Evolutionary conservation across 92 coral and sea anemone species (phyloP), one percentile per base, ranked within the genome.

Genomic region (Heteractis magnifica): DNA sequence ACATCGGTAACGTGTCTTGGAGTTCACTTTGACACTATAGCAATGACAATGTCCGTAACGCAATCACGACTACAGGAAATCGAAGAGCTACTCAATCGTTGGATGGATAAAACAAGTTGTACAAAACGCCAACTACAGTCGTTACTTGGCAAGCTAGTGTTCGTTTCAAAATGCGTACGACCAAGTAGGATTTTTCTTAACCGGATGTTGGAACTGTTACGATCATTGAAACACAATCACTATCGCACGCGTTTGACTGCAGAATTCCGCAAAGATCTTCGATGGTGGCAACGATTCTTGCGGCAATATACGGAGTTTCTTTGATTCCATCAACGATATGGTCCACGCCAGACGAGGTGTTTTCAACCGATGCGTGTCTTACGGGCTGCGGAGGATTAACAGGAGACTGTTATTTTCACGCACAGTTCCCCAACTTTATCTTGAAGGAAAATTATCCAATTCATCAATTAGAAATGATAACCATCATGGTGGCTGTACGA

Each of bases 301-400:
- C 77, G 82, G 53, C 71, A 48, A 19, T 89, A 81, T 64, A 89
- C 44, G 88, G 91, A 49, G 82, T 88, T 10, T 55, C 79, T 10
- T 23, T 84, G 78, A 84, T 84, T 19, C 41, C 9, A 41, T 53
- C 44, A 41, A 60, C 71, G 10, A 14, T 51, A 23, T 89, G 89
- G 92, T 53, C 85, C 56, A 71, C 81, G 44, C 88, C 85, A 5
- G 88, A 75, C 19, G 51, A 14, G 55, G 74, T 88, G 34, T 88
- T 88, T 50, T 48, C 88, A 11, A 88, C 91, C 26, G 83, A 88
- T 70, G 91, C 88, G 16, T 88, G 91, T 80, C 65, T 84, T 53
- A 52, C 79, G 50, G 91, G 88, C 52, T 84, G 88, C 19, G 86
- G 91, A 10, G 88, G 86, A 15, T 34, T 84, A 58, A 78, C 79